These are phyloP conservation scores for Schlechtendalia chinensis DNA, from an alignment of 1,140 invertebrate genomes.

Conservation along the genomic window DNA sequence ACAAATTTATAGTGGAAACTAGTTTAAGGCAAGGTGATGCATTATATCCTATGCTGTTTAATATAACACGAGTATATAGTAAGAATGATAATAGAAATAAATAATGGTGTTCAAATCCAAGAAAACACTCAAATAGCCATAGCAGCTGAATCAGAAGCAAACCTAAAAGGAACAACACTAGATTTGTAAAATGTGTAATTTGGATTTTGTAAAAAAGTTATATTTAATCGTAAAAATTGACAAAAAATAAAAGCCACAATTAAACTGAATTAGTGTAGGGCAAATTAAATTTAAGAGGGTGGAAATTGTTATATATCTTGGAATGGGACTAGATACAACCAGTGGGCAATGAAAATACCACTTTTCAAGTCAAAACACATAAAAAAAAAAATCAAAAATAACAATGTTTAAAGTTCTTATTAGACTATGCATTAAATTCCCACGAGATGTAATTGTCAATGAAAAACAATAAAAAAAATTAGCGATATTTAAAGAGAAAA, in stretches of 20 bases:
- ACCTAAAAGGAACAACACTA: neutral
- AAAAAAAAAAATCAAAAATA: neutral
- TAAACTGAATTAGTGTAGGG: neutral
- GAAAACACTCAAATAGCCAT: neutral
- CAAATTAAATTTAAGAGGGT: too few species aligned
- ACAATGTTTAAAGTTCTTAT: constrained; percentile 15
- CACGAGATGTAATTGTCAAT: too few species aligned
- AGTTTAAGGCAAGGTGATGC: neutral
- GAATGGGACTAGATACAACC: neutral
- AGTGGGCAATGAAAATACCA: neutral
- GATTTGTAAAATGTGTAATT: too few species aligned
- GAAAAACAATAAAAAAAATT: too few species aligned
- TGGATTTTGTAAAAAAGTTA: too few species aligned
- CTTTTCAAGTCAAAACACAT: too few species aligned
- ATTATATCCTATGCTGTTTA: neutral
- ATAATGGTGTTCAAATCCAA: too few species aligned
- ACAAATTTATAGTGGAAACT: neutral
- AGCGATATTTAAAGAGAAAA: too few species aligned
- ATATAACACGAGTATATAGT: neutral
- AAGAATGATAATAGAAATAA: neutral
- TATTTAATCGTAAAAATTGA: too few species aligned
- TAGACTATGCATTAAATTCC: neutral
- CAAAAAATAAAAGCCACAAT: neutral
- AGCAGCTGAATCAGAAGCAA: neutral
- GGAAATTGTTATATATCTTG: too few species aligned